Evolutionary conservation across 2,113 vertebrate species (phyloP).

Genomic region (Rhombomys opimus): DNA sequence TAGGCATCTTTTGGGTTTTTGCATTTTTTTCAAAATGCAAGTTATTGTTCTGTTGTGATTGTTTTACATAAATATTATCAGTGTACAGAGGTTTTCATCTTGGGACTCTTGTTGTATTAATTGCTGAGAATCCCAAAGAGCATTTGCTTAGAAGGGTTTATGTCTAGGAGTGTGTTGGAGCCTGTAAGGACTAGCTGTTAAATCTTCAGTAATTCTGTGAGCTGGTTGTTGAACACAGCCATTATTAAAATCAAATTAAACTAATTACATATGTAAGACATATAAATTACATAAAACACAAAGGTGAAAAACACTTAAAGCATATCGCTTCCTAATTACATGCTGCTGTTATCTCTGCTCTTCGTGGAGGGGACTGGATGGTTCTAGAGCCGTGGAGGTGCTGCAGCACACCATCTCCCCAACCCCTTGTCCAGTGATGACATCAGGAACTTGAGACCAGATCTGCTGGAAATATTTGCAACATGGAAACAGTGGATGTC

Average conservation of each 20-base stretch:
- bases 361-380: background rate
- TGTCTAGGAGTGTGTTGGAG: too few species aligned
- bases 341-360: background rate
- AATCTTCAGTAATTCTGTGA: background rate
- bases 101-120: background rate
- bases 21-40: background rate
- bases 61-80: background rate
- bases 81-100: background rate
- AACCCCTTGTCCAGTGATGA: accelerated
- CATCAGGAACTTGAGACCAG: accelerated
- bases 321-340: background rate
- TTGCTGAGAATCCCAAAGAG: background rate
- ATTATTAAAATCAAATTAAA: slow-evolving; percentile 30
- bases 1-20: background rate
- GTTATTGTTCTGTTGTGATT: background rate
- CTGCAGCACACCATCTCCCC: accelerated
- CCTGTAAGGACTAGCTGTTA: accelerated
- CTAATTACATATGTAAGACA: slow-evolving; percentile 19
- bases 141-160: background rate
- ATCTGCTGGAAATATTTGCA: background rate
- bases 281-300: background rate
- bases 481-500: accelerated
- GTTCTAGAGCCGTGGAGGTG: background rate
- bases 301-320: background rate
- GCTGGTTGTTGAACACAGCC: background rate